Evolutionary conservation across 1,140 invertebrate genomes (phyloP), one percentile per base, ranked within the genome.

Genomic region (Ooceraea biroi): DNA sequence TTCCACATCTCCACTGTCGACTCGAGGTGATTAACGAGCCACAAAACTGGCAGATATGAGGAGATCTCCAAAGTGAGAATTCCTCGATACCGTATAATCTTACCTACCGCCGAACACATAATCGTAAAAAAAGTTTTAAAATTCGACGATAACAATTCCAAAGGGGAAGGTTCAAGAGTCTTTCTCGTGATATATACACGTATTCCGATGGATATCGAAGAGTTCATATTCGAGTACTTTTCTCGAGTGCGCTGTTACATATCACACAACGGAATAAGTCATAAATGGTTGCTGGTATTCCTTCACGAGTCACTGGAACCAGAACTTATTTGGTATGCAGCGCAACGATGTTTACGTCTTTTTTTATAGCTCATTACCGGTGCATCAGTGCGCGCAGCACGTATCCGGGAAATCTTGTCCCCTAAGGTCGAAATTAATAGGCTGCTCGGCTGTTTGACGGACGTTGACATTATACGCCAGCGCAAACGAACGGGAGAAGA

Each of bases 401-500:
- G 3, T 69, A 80, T 80, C 50, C 65, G 63, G 22, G 65, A 80
- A 58, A 69, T 80, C 65, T 44, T 12, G 63, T 57, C 73, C 66
- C 41, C 25, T 71, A 57, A 57, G 65, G 52, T 80, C n/a, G 25
- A 80, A 71, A 69, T 80, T 80, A 80, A 80, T 80, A 50, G 76
- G 19, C n/a, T 14, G n/a, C 30, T 10, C 14, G 0, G 50, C 36
- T 1, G 50, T 76, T 50, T 3, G 11, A 22, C 44, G 60, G 46
- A 52, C 19, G 19, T 55, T 22, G 48, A 52, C 44, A 50, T 68
- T 68, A 52, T 78, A 36, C 36, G 48, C n/a, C 22, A 27, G 4
- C 44, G 30, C 63, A 22, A 52, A 57, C 17, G 22, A 46, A 68
- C 12, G 14, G 2, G 8, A 55, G 19, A 22, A 7, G 25, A 66